Evolutionary conservation across 2,113 vertebrate species (phyloP), one percentile per base, ranked within the genome.

Genomic region (Entomyzon cyanotis): DNA sequence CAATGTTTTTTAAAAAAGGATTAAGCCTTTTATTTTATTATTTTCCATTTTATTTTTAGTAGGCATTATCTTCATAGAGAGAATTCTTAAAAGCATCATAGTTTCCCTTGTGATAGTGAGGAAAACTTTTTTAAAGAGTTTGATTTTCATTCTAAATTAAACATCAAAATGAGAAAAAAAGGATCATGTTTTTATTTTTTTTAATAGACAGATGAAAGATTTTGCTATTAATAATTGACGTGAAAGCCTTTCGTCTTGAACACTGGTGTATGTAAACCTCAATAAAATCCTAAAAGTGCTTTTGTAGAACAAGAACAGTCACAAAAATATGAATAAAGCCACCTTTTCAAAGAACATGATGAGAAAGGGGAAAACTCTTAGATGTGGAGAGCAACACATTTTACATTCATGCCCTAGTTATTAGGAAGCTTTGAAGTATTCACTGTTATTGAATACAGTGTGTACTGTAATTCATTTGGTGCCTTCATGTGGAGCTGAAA

Each of bases 131-230:
- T 91, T 90, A 88, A 95, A 93, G 78, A 96, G 91, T 93, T 96
- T 88, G 84, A 96, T 97, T 97, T 97, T 97, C 90, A 94, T 97
- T 97, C 94, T 97, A 97, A 97, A 97, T 96, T 97, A 97, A 97
- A 97, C 96, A 97, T 96, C 94, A 96, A 96, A 97, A 93, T 93
- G 71, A 83, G 63, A 37, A 70, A 82, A 94, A 90, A 89, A 92
- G 62, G 84, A 97, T 92, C 88, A 94, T 97, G 96, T 96, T 96
- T 96, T 97, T 96, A 95, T 97, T 96, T 94, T 96, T 96, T 95
- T 93, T 92, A 96, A 96, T 95, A 94, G 95, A 94, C 84, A 97
- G 93, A 95, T 96, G 94, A 97, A 96, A 97, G 96, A 95, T 96
- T 89, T 94, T 93, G 89, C 95, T 92, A 97, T 97, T 90, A 97